These are phyloP conservation scores for Salvelinus alpinus DNA, from an alignment of 2,113 vertebrate species.

Conservation along the genomic window DNA sequence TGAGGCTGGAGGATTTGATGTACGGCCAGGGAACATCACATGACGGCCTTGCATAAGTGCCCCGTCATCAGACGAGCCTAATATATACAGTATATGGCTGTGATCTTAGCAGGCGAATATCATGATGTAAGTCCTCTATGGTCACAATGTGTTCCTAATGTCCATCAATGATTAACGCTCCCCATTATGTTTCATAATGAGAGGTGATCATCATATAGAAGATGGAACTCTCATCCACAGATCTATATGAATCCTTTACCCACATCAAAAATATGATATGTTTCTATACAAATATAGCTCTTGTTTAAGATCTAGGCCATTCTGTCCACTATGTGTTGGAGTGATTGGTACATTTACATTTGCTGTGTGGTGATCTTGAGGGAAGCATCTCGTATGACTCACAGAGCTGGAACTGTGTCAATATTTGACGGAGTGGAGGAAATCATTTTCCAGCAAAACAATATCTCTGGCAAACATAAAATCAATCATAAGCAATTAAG, in stretches of 20 bases:
- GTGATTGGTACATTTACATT: too few relatives aligned
- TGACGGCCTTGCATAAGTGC: background rate
- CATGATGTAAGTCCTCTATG: too few relatives aligned
- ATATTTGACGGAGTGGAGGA: conserved; percentile 30
- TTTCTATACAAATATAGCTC: background rate
- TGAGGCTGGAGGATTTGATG: background rate
- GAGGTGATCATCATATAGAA: too few relatives aligned
- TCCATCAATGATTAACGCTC: too few relatives aligned
- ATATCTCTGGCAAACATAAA: conserved; percentile 28
- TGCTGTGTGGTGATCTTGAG: too few relatives aligned
- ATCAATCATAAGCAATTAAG: conserved; percentile 16
- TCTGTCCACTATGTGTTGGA: background rate
- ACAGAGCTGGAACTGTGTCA: conserved; percentile 21
- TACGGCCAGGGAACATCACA: background rate
- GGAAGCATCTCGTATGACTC: background rate
- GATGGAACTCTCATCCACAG: too few relatives aligned
- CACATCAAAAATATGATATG: background rate
- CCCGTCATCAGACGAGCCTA: too few relatives aligned
- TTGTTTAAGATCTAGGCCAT: background rate
- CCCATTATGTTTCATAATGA: too few relatives aligned
- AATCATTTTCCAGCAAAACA: conserved; percentile 20
- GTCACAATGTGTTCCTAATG: too few relatives aligned
- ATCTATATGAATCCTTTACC: too few relatives aligned
- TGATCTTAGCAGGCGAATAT: too few relatives aligned
- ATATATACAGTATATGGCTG: too few relatives aligned